Evolutionary conservation across 2,113 vertebrate species (phyloP).

Genomic region (Crotalus viridis): DNA sequence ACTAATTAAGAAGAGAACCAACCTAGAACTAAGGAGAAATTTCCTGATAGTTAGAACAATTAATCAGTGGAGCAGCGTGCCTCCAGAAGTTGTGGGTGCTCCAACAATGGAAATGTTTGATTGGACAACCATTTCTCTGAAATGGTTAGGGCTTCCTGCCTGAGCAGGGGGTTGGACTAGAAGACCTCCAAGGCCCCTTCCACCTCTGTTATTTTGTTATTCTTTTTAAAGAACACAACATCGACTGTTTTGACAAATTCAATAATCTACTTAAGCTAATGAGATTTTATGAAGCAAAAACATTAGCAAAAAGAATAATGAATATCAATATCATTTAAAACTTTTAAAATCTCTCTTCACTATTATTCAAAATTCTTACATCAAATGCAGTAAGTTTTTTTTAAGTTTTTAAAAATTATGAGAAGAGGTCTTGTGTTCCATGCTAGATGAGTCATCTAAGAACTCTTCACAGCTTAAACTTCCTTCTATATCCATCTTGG

Average conservation of each 20-base stretch:
- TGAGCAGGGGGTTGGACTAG: too few relatives aligned
- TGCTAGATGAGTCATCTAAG: neutral
- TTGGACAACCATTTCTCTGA: too few relatives aligned
- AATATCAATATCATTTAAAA: neutral
- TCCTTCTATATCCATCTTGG: neutral
- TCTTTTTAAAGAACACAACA: neutral
- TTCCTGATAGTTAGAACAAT: too few relatives aligned
- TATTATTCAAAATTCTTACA: neutral
- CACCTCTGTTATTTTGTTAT: neutral
- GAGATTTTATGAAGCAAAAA: neutral
- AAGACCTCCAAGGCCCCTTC: too few relatives aligned
- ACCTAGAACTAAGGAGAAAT: too few relatives aligned
- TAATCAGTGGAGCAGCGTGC: too few relatives aligned
- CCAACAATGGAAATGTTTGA: too few relatives aligned
- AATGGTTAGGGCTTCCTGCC: too few relatives aligned
- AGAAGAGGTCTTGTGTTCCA: neutral
- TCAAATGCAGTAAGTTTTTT: neutral
- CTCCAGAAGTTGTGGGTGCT: too few relatives aligned
- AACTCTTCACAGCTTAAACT: neutral
- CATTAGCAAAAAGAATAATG: neutral
- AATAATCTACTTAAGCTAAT: neutral
- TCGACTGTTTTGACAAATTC: neutral
- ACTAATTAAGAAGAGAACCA: too few relatives aligned
- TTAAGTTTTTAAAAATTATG: neutral
- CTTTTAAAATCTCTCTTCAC: neutral